Conservation (phyloP, 2,888 invertebrate species). For the Athalia cordata region DNA sequence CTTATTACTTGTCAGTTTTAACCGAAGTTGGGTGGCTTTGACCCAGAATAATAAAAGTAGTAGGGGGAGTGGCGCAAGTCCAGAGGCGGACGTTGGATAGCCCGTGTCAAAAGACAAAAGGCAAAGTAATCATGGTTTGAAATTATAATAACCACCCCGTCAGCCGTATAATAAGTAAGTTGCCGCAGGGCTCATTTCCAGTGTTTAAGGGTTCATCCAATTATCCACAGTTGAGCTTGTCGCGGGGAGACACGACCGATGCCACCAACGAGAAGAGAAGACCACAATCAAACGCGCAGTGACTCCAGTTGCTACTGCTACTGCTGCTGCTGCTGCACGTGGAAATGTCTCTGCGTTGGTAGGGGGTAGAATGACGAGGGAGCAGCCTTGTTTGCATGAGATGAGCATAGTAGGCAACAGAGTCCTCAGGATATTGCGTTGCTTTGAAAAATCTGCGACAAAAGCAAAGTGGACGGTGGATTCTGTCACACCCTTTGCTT, state of each 20-base stretch:
- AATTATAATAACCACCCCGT: slow-evolving; percentile 65
- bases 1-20: slow-evolving; percentile 22
- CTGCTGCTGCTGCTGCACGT: slow-evolving; percentile 22
- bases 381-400: slow-evolving; percentile 66
- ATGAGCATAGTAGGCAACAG: slow-evolving; percentile 53
- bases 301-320: no score
- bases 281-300: slow-evolving; percentile 59
- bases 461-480: slow-evolving; percentile 64
- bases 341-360: slow-evolving; percentile 35
- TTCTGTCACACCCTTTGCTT: slow-evolving; percentile 13
- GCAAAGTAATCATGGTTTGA: slow-evolving; percentile 69
- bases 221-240: slow-evolving; percentile 66
- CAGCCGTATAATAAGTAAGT: slow-evolving; percentile 67
- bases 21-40: slow-evolving; percentile 48
- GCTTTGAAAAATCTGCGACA: slow-evolving; percentile 68
- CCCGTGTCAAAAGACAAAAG: slow-evolving; percentile 63
- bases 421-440: slow-evolving; percentile 69
- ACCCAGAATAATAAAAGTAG: slow-evolving; percentile 62
- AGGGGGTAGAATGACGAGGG: slow-evolving; percentile 27
- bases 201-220: slow-evolving; percentile 70
- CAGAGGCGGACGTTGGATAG: slow-evolving; percentile 39
- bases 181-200: slow-evolving; percentile 68
- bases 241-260: slow-evolving; percentile 57
- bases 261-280: slow-evolving; percentile 58
- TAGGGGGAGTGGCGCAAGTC: slow-evolving; percentile 1